phyloP scores from a whole-genome alignment of 2,888 invertebrate species.

The Rhagonycha lutea region DNA sequence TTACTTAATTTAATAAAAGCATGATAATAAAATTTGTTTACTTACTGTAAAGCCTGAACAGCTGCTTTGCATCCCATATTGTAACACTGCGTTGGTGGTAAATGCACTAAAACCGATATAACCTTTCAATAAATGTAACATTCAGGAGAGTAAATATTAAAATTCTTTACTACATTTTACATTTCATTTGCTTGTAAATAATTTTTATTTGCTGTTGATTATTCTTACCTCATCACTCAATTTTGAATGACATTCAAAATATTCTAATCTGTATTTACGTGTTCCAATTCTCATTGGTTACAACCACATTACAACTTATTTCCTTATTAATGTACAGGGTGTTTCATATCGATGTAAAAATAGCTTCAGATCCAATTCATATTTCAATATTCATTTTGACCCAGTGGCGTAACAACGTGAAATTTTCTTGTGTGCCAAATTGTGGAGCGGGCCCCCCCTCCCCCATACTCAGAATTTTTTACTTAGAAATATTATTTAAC shows the following conservation, averaged over 20 bases:
- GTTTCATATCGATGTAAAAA: no score
- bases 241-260: background rate
- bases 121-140: background rate
- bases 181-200: background rate
- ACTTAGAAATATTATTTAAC: no score
- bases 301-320: background rate
- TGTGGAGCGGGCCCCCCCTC: no score
- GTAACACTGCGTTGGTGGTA: background rate
- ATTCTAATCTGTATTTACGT: background rate
- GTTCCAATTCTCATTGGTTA: background rate
- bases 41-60: conserved; percentile 74
- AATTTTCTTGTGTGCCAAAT: no score
- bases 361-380: no score
- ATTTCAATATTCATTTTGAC: no score
- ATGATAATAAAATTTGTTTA: conserved; percentile 25
- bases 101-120: background rate
- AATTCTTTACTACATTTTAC: background rate
- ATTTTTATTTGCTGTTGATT: background rate
- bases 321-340: no score
- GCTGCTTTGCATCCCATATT: conserved; percentile 75
- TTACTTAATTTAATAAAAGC: conserved; percentile 2
- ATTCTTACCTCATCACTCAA: background rate
- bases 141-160: background rate
- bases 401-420: no score
- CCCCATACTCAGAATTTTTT: no score